Evolutionary conservation across 2,113 vertebrate species (phyloP).

Genomic region (Regulus satrapa): DNA sequence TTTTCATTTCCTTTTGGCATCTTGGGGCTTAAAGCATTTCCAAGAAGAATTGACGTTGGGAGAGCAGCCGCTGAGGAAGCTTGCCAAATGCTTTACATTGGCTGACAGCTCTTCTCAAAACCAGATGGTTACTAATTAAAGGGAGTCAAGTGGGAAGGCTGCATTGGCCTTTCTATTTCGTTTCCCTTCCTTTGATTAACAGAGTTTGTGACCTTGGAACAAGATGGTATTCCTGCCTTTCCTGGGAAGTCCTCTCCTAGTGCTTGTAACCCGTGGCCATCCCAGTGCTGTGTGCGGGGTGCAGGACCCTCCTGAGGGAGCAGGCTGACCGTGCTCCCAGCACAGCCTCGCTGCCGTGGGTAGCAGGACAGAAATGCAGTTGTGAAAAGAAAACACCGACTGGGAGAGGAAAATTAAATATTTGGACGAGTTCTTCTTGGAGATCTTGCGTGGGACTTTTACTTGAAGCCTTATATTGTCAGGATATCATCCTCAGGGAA

Average conservation of each 20-base stretch:
- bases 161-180: not conserved
- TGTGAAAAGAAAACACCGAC: not conserved
- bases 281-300: not conserved
- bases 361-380: not conserved
- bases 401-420: not conserved
- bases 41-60: constrained; percentile 3
- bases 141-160: constrained; percentile 15
- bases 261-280: fast-evolving
- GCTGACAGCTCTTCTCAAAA: constrained; percentile 31
- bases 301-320: not conserved
- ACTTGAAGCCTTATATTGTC: not conserved
- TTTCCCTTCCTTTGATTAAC: not conserved
- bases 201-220: not conserved
- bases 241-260: not conserved
- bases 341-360: not conserved
- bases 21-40: not conserved
- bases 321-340: not conserved
- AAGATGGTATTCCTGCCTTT: not conserved
- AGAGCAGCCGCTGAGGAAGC: constrained; percentile 5
- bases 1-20: not conserved
- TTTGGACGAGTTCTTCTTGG: not conserved
- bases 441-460: not conserved
- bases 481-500: not conserved
- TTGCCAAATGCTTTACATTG: constrained; percentile 8
- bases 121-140: constrained; percentile 55